Base-by-base conservation (phyloP, 2,888 invertebrate species). In the Coremacera marginata region DNA sequence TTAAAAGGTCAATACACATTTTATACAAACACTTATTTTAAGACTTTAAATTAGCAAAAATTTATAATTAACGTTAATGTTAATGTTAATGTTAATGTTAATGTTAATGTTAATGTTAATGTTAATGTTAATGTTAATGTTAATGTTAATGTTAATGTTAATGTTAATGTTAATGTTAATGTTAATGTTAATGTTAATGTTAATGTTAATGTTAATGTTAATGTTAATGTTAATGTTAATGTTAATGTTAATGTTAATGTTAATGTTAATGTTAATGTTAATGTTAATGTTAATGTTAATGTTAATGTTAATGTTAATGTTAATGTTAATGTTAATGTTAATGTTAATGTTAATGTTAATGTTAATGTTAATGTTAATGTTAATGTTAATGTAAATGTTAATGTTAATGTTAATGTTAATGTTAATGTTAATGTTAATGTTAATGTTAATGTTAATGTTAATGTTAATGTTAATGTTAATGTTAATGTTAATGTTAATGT, bases 21-120 rank as follows among this genome's bases (percentile, higher is more conserved):
- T 5, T 5, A 22, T 55, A 55, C 55, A 55, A n/a, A 55, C 16
- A 1, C 3, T 31, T 4, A 31, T 31, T 31, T 31, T 5, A 5
- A 31, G 31, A 4, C 31, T 31, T 3, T n/a, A n/a, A n/a, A n/a
- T n/a, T n/a, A n/a, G n/a, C n/a, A n/a, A n/a, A n/a, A n/a, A n/a
- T n/a, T n/a, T n/a, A n/a, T n/a, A n/a, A n/a, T 37, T 37, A 37
- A 37, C 8, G 37, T 37, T 37, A 37, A 37, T 37, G 37, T 37
- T 37, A 37, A 37, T 37, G 37, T 37, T 37, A 37, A 22, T 19
- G 44, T 37, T 49, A 67, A 5, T 67, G 19, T 19, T 44, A 19
- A 67, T 67, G 44, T 9, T 49, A 37, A 44, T 67, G 44, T 22
- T 67, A 19, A 67, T 67, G 16, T n/a, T 65, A 19, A 34, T 62